These are phyloP conservation scores for Cyprinodon brontotheroides DNA, from an alignment of 2,113 vertebrate species.

Conservation along the genomic window DNA sequence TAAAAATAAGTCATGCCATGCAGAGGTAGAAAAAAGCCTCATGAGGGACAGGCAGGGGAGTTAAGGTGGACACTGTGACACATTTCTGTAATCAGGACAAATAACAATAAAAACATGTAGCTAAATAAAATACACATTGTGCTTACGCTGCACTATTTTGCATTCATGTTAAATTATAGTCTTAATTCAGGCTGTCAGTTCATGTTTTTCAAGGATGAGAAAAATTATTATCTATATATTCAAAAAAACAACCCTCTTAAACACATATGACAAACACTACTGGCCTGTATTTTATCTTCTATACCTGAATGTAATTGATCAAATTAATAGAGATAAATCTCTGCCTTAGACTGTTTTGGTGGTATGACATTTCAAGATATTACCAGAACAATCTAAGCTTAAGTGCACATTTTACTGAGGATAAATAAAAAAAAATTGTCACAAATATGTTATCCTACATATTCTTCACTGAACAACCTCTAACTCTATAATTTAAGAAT, in stretches of 20 bases:
- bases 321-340: constrained; percentile 3
- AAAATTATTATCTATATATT: not conserved
- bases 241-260: not conserved
- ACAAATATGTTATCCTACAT: too few relatives aligned
- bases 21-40: constrained; percentile 60
- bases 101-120: constrained; percentile 57
- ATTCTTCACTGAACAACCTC: too few relatives aligned
- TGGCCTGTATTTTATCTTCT: too few relatives aligned
- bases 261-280: too few relatives aligned
- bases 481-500: too few relatives aligned
- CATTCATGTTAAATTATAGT: constrained; percentile 5
- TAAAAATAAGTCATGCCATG: constrained; percentile 77
- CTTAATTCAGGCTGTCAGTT: not conserved
- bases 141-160: constrained; percentile 32
- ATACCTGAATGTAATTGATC: constrained; percentile 1
- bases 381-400: too few relatives aligned
- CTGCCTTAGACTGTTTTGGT: not conserved
- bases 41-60: constrained; percentile 50
- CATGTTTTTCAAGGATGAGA: not conserved
- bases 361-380: too few relatives aligned
- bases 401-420: too few relatives aligned
- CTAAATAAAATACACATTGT: constrained; percentile 50
- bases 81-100: constrained; percentile 76
- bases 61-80: constrained; percentile 57
- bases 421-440: too few relatives aligned